Base-by-base conservation (phyloP, 1,140 invertebrate species). In the Microvelia longipes region DNA sequence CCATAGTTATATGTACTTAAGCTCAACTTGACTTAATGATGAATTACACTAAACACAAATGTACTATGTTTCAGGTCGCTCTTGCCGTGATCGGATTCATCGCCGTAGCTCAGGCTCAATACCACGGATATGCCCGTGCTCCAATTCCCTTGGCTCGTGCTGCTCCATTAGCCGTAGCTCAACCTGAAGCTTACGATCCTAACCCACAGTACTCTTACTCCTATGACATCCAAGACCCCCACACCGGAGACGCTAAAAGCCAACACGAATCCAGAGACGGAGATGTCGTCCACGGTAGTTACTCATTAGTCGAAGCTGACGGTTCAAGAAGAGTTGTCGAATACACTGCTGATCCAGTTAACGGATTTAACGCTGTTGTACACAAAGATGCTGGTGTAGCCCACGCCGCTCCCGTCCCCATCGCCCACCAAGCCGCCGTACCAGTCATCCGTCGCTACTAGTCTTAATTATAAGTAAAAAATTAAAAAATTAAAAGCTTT, bases 101-200 rank as follows among this genome's bases (percentile, higher is more conserved):
- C 19, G 66, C 66, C 24, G 66, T 67, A 1, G 66, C 66, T 19
- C 66, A 29, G 2, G 66, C 66, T 35, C 66, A 27, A n/a, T 2
- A 1, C 15, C 29, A 61, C 68, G 29, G 30, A 30, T 50, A 70
- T 24, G 69, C 50, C 62, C 69, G 68, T 61, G 67, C 67, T 28
- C 70, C 71, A 30, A 26, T 68, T 19, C 69, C 73, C n/a, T 35
- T 67, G 1, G 71, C 71, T 27, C 29, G 73, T 14, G 78, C 76
- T 28, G 75, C 75, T 2, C 75, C 78, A 2, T 30, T 79, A 14
- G 76, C 79, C 5, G 73, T 81, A 29, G 75, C 80, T 67, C 76
- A 73, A 69, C 73, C 82, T 0, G 86, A 88, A 77, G 83, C 86
- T 26, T 83, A 84, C 73, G 86, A 88, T 78, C 64, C 69, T 35